Evolutionary conservation across 64 coral and sea anemone species (phyloP).

Genomic region (Montipora sp.): DNA sequence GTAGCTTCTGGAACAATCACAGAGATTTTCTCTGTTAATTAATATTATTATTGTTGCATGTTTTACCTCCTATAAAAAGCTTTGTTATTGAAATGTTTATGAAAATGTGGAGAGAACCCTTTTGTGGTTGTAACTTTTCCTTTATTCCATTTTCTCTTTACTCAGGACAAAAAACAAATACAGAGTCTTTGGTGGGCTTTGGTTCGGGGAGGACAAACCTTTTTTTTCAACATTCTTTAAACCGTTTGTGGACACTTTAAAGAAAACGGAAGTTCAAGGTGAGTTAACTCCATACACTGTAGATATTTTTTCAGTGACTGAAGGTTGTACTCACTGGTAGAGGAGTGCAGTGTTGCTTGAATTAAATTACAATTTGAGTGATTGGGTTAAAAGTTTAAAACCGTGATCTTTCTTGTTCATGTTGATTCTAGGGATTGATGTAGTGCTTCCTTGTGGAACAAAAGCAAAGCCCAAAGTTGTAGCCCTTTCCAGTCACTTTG

Average conservation of each 20-base stretch:
- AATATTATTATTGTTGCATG: too few species aligned
- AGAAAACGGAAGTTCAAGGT: slow-evolving; percentile 10
- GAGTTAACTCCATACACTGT: background rate
- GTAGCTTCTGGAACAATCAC: too few species aligned
- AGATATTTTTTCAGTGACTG: too few species aligned
- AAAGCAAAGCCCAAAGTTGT: slow-evolving; percentile 37
- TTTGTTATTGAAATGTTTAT: too few species aligned
- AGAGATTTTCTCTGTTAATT: too few species aligned
- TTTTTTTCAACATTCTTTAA: slow-evolving; percentile 62
- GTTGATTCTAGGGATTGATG: slow-evolving; percentile 30
- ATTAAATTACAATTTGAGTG: background rate
- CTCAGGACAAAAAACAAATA: slow-evolving; percentile 24
- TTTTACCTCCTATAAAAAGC: too few species aligned
- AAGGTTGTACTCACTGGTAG: background rate
- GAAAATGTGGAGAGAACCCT: too few species aligned
- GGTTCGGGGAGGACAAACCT: slow-evolving; percentile 49
- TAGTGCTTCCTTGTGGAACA: slow-evolving; percentile 42
- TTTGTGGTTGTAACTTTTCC: too few species aligned
- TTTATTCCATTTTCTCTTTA: background rate
- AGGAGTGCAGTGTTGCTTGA: background rate
- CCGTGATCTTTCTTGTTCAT: background rate
- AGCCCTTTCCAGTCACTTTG: slow-evolving; percentile 66
- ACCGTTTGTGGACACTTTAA: slow-evolving; percentile 27
- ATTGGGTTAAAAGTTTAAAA: background rate
- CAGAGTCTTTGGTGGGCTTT: slow-evolving; percentile 25